phyloP scores from a whole-genome alignment of 2,888 invertebrate genomes.

The Cryptocheilus praepositus region DNA sequence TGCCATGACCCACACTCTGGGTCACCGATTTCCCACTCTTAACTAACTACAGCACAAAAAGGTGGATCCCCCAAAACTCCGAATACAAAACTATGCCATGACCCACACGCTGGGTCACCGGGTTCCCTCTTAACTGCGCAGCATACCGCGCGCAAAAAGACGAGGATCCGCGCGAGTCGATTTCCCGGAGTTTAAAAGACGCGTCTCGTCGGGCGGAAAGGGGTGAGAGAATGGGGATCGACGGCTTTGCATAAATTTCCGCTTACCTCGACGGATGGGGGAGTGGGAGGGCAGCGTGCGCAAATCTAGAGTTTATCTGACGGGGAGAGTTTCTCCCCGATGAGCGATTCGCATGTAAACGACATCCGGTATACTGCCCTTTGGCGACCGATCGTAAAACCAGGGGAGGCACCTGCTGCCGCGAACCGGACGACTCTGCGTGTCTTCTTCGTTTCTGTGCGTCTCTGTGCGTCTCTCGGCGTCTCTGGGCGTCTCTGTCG shows the following conservation, averaged over 20 bases:
- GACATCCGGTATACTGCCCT: conserved; percentile 68
- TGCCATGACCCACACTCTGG: too few relatives aligned
- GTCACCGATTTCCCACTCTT: too few relatives aligned
- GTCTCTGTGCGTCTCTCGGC: too few relatives aligned
- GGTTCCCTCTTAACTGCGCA: too few relatives aligned
- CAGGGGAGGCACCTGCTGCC: conserved; percentile 55
- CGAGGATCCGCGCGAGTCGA: neutral
- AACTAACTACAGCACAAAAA: too few relatives aligned
- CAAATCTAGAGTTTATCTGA: conserved; percentile 64
- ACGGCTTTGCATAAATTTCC: conserved; percentile 19
- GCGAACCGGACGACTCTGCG: neutral
- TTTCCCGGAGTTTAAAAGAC: neutral
- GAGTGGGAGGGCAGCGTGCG: conserved; percentile 11
- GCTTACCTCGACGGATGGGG: neutral
- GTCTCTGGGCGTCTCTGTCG: neutral
- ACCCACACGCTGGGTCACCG: too few relatives aligned
- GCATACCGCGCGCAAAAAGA: too few relatives aligned
- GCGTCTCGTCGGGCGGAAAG: neutral
- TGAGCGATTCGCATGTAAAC: conserved; percentile 71
- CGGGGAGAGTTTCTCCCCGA: conserved; percentile 59
- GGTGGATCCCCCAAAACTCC: too few relatives aligned
- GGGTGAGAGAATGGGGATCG: neutral
- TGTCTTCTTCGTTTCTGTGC: neutral
- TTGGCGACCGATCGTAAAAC: conserved; percentile 68
- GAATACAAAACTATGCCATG: too few relatives aligned